A percentile compares a stretch with the other conserved stretches of the same genome.
Evolutionary conservation across 2,797 vertebrate genomes (phyloP).

Genomic region (Tamandua tetradactyla): DNA sequence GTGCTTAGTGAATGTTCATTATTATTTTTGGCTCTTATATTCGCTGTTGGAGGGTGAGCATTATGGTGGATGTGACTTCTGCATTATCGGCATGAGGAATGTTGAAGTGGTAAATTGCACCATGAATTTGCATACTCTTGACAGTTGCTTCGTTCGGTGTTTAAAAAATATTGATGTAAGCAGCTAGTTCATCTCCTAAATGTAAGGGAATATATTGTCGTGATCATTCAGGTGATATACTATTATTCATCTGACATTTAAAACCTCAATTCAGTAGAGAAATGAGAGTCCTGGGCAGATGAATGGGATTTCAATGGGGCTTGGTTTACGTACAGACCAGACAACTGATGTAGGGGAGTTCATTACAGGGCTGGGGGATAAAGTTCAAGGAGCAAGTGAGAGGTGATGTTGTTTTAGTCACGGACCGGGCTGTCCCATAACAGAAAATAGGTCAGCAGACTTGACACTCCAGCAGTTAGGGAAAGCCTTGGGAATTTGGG

Average conservation of each 20-base stretch:
- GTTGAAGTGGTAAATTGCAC: constrained; percentile 17
- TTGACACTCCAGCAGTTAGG: neutral
- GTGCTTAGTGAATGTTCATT: neutral
- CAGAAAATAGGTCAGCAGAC: neutral
- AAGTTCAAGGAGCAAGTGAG: neutral
- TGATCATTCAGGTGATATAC: constrained; percentile 58
- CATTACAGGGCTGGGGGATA: neutral
- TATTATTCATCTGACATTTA: constrained; percentile 60
- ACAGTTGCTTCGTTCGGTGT: constrained; percentile 26
- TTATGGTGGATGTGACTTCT: constrained; percentile 13
- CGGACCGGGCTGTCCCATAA: neutral
- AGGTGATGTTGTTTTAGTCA: neutral
- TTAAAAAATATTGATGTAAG: constrained; percentile 62
- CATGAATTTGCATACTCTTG: constrained; percentile 48
- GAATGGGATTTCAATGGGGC: constrained; percentile 16
- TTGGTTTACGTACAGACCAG: constrained; percentile 29
- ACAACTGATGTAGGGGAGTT: neutral
- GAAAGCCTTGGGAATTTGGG: neutral
- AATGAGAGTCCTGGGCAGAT: constrained; percentile 40
- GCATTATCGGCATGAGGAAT: neutral
- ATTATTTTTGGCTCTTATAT: neutral
- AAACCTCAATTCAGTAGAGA: constrained; percentile 66
- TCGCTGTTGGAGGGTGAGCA: neutral
- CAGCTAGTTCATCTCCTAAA: constrained; percentile 40
- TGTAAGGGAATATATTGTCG: constrained; percentile 45